phyloP scores from a whole-genome alignment of 2,797 vertebrate species.

The Pristis pectinata region DNA sequence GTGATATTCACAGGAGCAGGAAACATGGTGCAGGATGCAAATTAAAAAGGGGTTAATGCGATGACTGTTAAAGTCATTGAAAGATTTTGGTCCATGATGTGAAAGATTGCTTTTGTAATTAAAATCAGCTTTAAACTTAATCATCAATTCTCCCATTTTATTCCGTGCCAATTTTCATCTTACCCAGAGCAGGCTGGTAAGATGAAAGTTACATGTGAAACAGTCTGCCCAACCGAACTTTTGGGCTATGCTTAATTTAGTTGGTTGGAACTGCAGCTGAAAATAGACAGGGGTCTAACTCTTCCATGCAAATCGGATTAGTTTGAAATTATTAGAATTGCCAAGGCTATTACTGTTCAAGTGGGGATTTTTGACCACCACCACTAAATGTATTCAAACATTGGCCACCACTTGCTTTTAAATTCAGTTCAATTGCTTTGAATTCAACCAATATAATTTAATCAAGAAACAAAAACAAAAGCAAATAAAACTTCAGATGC shows the following conservation, averaged over 20 bases:
- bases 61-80: not conserved
- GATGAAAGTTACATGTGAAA: not conserved
- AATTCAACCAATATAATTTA: not conserved
- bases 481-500: too few relatives aligned
- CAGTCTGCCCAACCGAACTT: not conserved
- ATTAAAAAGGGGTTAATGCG: not conserved
- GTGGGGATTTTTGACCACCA: too few relatives aligned
- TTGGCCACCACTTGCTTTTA: too few relatives aligned
- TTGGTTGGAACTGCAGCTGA: not conserved
- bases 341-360: not conserved
- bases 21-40: not conserved
- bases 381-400: too few relatives aligned
- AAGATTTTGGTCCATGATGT: not conserved
- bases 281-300: not conserved
- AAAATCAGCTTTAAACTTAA: not conserved
- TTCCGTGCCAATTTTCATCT: not conserved
- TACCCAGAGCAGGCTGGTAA: not conserved
- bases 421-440: too few relatives aligned
- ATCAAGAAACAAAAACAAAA: not conserved
- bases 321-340: not conserved
- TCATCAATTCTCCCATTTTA: not conserved
- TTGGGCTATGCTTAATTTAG: not conserved
- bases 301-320: not conserved
- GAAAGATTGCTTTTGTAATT: not conserved
- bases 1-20: not conserved